Conservation (phyloP, 2,113 vertebrate species). For the Atlantisia rogersi region DNA sequence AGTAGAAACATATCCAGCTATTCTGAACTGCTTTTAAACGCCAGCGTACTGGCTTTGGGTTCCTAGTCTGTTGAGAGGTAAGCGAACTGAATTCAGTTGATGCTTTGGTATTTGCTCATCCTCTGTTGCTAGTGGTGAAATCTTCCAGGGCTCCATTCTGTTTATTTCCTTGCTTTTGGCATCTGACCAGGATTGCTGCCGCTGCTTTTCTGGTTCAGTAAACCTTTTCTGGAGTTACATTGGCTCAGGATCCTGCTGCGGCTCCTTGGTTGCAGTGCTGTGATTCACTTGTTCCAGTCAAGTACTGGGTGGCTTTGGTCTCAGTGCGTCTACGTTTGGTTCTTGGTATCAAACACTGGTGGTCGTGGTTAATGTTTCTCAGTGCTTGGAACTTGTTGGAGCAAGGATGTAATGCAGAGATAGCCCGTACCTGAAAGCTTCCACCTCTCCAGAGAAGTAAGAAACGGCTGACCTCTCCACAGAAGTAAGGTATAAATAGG, state of each 20-base stretch:
- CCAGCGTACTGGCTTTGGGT: not conserved
- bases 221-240: slow-evolving; percentile 60
- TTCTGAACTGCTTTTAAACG: not conserved
- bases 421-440: not conserved
- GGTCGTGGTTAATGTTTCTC: not conserved
- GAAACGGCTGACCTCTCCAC: not conserved
- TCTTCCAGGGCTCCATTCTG: slow-evolving; percentile 40
- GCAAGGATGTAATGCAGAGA: not conserved
- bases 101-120: slow-evolving; percentile 24
- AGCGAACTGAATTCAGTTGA: not conserved
- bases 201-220: slow-evolving; percentile 64
- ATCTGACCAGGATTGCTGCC: slow-evolving; percentile 36
- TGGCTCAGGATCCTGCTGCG: slow-evolving; percentile 53
- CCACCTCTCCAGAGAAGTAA: not conserved
- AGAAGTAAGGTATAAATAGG: not conserved
- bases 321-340: not conserved
- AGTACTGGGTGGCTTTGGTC: not conserved
- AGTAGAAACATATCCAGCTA: not conserved
- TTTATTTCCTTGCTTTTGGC: slow-evolving; percentile 56
- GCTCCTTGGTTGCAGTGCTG: slow-evolving; percentile 10
- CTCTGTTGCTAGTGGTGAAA: slow-evolving; percentile 14
- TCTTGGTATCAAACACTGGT: not conserved
- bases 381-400: not conserved
- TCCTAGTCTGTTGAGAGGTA: not conserved
- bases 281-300: slow-evolving; percentile 53